Base-by-base conservation (phyloP, 2,888 invertebrate genomes). In the Odontocolon sp. region DNA sequence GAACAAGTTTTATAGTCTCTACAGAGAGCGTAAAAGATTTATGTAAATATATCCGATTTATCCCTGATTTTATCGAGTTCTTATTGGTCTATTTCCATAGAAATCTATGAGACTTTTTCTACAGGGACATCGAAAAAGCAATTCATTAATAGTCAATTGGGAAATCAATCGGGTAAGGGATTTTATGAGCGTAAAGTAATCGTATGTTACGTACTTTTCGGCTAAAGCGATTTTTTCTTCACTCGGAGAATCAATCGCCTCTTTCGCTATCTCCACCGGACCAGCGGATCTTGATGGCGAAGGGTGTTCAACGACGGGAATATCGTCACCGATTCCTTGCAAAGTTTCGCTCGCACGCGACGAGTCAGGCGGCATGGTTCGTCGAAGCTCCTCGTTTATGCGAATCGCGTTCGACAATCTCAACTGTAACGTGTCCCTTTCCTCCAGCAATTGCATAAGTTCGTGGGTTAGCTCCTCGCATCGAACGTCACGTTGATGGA, bases 401-500 rank as follows among this genome's bases (percentile, higher is more conserved):
- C 96, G 92, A 68, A 97, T 91, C 6, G 96, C 94, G 86, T 96
- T 96, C 0, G 97, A 97, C 4, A 97, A 90, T 80, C 96, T 94
- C 74, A 97, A 90, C 85, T 97, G 97, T 63, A 97, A 90, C 0
- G 95, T 95, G 86, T 97, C 97, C 64, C 97, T 92, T 88, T 97
- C 97, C 88, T 97, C 96, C 52, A 97, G 90, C 50, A 97, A 91
- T 86, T 92, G 95, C 80, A 95, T 95, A 61, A 97, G 91, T 88
- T 97, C 97, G 84, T 95, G 92, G 0, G 96, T 96, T 73, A 97
- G 92, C 89, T 97, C 97, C 86, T 97, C 97, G 87, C 96, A 96
- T 0, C 96, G 93, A 72, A 97, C 95, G 82, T 97, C 97, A 79
- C 96, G 92, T 86, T 96, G 96, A 88, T 97, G 97, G 61, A 97